Base-by-base conservation (phyloP, 1,140 invertebrate genomes). In the Vanessa atalanta region DNA sequence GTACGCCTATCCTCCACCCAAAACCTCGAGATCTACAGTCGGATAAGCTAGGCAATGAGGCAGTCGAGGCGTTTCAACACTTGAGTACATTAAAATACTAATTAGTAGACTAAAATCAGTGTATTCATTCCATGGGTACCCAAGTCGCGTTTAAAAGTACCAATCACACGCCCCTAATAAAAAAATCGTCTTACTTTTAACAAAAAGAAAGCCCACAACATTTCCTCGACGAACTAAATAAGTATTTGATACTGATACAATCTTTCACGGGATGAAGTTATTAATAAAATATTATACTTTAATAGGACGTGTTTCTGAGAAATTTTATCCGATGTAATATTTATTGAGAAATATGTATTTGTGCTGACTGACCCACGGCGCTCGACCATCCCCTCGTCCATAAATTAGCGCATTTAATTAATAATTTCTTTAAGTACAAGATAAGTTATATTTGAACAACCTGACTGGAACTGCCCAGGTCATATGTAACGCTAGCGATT, bases 321-420 rank as follows among this genome's bases (percentile, higher is more conserved):
- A 87, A 84, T 68, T 70, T 67, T 76, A 87, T 80, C 73, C 78
- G 71, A 78, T 57, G 74, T 72, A 79, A 81, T 84, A 82, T 81
- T 83, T 81, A 86, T 81, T 80, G 74, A 81, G 79, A 84, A 82
- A 86, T 83, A 86, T 84, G 81, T 82, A 82, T 84, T 82, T 84
- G 80, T 83, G 67, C 81, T 78, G 63, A 74, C 69, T 55, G 74
- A 72, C 73, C 64, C 70, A 75, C 60, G 74, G 73, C 73, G 67
- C 47, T 50, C 66, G 31, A 66, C 71, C 77, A 76, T 66, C 69
- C 77, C 82, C 82, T 65, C 64, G 71, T 23, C 57, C 80, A 89
- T 91, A 91, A 90, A 90, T 91, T 91, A 86, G 80, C 81, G 77
- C 79, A 89, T 86, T 90, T 91, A 91, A 91, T 90, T 90, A 90